Evolutionary conservation across 2,113 vertebrate species (phyloP).

Genomic region (Phaethon lepturus): DNA sequence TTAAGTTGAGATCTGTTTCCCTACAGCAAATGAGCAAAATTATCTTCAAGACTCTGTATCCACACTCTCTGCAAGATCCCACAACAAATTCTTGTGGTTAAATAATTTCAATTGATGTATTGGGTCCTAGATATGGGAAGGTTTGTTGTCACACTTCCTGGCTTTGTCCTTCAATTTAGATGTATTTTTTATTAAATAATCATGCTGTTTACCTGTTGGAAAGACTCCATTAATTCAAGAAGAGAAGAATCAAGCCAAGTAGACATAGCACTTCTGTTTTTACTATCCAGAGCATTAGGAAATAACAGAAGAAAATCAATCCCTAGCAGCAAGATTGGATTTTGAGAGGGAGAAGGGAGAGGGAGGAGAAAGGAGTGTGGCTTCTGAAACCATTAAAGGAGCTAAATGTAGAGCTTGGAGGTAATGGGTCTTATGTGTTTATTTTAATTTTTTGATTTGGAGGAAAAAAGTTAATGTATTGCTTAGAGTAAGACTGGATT

Average conservation of each 20-base stretch:
- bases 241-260: neutral
- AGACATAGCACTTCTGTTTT: neutral
- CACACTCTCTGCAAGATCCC: neutral
- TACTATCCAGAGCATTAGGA: neutral
- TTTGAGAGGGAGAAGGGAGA: neutral
- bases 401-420: neutral
- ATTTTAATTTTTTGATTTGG: neutral
- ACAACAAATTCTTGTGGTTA: neutral
- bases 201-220: neutral
- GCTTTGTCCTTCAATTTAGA: neutral
- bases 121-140: neutral
- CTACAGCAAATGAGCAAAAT: neutral
- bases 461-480: neutral
- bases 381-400: neutral
- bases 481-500: neutral
- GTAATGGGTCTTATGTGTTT: neutral
- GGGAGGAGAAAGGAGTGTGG: neutral
- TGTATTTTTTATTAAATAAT: neutral
- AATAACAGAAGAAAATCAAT: constrained; percentile 16
- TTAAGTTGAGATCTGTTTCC: neutral
- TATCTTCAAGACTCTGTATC: neutral
- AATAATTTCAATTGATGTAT: neutral
- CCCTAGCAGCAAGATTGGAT: neutral
- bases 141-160: neutral
- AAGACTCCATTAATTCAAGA: neutral